phyloP scores from a whole-genome alignment of 2,113 vertebrate species.

The Phyllopteryx taeniolatus region DNA sequence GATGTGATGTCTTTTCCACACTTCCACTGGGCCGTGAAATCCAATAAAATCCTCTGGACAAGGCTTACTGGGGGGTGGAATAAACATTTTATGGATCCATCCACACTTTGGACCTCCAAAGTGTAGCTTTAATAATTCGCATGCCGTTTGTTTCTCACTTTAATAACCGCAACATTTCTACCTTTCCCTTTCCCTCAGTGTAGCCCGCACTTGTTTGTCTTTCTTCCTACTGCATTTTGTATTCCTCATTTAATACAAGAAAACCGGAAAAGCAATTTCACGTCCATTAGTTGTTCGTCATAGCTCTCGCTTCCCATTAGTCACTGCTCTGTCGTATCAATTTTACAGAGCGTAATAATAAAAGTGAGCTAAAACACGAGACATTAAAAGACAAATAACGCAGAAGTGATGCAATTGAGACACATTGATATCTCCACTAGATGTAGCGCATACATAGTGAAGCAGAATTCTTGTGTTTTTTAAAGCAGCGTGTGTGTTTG shows the following conservation, averaged over 20 bases:
- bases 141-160: neutral
- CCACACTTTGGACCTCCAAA: neutral
- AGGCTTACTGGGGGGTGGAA: slow-evolving; percentile 28
- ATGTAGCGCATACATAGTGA: neutral
- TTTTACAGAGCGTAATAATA: neutral
- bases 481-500: neutral
- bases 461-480: neutral
- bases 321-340: neutral
- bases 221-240: neutral
- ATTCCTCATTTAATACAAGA: neutral
- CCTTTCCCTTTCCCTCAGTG: neutral
- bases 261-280: neutral
- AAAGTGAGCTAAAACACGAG: neutral
- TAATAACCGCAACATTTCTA: neutral
- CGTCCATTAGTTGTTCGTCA: neutral
- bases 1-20: slow-evolving; percentile 2
- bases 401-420: neutral
- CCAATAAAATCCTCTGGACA: slow-evolving; percentile 34
- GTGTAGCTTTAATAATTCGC: neutral
- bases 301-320: neutral
- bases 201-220: neutral
- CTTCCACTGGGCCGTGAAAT: neutral
- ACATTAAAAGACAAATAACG: neutral
- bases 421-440: neutral
- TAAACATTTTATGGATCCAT: slow-evolving; percentile 38